Base-by-base conservation (phyloP, 23 tunicate genomes). In the Styela clava region DNA sequence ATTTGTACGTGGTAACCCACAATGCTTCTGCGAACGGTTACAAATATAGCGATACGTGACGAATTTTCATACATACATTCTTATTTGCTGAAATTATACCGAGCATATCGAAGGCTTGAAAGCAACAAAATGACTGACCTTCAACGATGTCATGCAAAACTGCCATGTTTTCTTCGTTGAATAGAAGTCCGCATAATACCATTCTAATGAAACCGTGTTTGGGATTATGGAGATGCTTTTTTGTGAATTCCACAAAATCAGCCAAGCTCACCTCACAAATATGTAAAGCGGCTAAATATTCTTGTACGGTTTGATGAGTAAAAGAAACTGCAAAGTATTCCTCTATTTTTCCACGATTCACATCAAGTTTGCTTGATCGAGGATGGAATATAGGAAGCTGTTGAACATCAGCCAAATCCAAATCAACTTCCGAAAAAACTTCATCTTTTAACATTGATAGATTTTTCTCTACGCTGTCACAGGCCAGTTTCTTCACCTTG, bases 401-500 rank as follows among this genome's bases (percentile, higher is more conserved):
- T n/a, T 31, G 35, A 32, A 71, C 24, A 30, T 71, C 77, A 31
- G 34, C 35, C 77, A 71, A 71, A 21, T 33, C 32, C 35, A 71
- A 30, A 71, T 27, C 23, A 16, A 32, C 35, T 3, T 27, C 34
- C 7, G 77, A 2, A 29, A 71, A 28, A 16, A 5, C 16, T 21
- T 71, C 34, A 21, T 71, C 77, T 21, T 71, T 12, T 21, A 71
- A 16, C 3, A 18, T 18, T 71, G 16, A 33, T 18, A 71, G 20
- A 32, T 71, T 34, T 18, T 32, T n/a, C 35, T 28, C 16, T 3
- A 20, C 34, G 77, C 77, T 28, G 27, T 3, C 35, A 34, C 3
- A 32, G 2, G 77, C 32, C 16, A 71, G 35, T 32, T 71, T 71
- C 16, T 30, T 71, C 5, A 71, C 35, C 16, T 71, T 71, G 5